phyloP scores from a whole-genome alignment of 2,888 invertebrate species.

The Ryuthela nishihirai region DNA sequence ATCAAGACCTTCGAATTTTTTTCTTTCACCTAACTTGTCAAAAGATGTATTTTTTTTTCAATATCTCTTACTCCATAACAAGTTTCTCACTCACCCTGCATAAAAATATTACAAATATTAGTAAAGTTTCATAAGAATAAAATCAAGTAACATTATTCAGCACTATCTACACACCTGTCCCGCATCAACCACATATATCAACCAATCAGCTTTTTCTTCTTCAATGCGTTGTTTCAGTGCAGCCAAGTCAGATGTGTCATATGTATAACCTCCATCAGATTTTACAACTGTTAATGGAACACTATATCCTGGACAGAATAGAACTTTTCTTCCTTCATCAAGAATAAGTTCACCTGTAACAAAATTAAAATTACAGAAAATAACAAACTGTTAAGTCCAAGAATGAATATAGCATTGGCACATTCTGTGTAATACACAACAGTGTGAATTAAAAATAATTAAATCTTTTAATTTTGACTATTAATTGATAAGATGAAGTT shows the following conservation, averaged over 20 bases:
- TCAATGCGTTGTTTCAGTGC: constrained; percentile 67
- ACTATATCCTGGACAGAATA: constrained; percentile 51
- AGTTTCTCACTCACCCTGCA: too few relatives aligned
- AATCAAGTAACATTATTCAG: too few relatives aligned
- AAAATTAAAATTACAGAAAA: too few relatives aligned
- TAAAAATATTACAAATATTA: too few relatives aligned
- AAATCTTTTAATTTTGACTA: background rate
- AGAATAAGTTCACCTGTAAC: constrained; percentile 54
- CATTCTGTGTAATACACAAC: constrained; percentile 56
- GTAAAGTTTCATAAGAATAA: too few relatives aligned
- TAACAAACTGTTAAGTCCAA: too few relatives aligned
- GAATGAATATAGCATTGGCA: too few relatives aligned
- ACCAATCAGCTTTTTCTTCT: constrained; percentile 75
- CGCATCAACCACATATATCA: constrained; percentile 89
- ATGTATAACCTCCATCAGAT: constrained; percentile 93
- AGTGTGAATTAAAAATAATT: constrained; percentile 4
- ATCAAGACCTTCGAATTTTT: too few relatives aligned
- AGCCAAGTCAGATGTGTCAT: constrained; percentile 97
- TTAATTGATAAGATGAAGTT: too few relatives aligned
- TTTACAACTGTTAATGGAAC: constrained; percentile 92
- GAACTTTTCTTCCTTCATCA: constrained; percentile 61
- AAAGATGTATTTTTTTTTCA: too few relatives aligned
- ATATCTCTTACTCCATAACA: too few relatives aligned
- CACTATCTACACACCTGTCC: constrained; percentile 83
- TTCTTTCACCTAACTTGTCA: too few relatives aligned